Base-by-base conservation (phyloP, 2,888 invertebrate genomes). In the Cryptocheilus praepositus region DNA sequence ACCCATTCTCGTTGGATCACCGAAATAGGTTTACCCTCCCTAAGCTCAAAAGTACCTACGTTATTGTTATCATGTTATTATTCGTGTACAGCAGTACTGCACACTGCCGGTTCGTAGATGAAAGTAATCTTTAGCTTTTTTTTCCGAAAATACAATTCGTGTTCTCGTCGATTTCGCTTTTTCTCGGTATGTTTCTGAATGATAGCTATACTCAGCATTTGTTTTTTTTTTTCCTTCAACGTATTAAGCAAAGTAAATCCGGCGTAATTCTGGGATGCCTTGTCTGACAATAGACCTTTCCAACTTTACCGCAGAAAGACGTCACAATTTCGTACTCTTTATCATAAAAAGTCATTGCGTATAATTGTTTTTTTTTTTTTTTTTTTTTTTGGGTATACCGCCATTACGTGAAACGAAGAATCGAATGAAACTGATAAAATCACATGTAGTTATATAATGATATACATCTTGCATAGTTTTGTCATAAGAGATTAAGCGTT, bases 1-100 rank as follows among this genome's bases (percentile, higher is more conserved):
- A 78, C 77, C 77, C 77, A 75, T 77, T 77, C 74, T 69, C 75
- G 73, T 77, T 78, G 77, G 73, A 80, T 77, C 76, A 75, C 71
- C 79, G 70, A 77, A 67, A 71, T 63, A 61, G 53, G 66, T 76
- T 61, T 68, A 68, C 46, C 53, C 73, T 61, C 70, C 73, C 80
- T 80, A 78, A 70, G 64, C 52, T 73, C 72, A 61, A 75, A 70
- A 71, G 59, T 70, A 71, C 76, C 78, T 78, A 78, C 62, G 46
- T 70, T 70, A 64, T 45, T 25, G 63, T 58, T 65, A 62, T 60
- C 70, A 45, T 52, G 61, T 65, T 63, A 36, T 36, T 73, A 62
- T 56, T 67, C 64, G 55, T 7, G 28, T 55, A 63, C 69, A 4
- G 51, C 59, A 61, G 64, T 58, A 68, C 54, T 69, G 64, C 49